Percentiles rank a stretch among this genome's conserved stretches.
These are phyloP conservation scores for Dorcus parallelipipedus DNA, from an alignment of 2,888 invertebrate species.

Conservation along the genomic window DNA sequence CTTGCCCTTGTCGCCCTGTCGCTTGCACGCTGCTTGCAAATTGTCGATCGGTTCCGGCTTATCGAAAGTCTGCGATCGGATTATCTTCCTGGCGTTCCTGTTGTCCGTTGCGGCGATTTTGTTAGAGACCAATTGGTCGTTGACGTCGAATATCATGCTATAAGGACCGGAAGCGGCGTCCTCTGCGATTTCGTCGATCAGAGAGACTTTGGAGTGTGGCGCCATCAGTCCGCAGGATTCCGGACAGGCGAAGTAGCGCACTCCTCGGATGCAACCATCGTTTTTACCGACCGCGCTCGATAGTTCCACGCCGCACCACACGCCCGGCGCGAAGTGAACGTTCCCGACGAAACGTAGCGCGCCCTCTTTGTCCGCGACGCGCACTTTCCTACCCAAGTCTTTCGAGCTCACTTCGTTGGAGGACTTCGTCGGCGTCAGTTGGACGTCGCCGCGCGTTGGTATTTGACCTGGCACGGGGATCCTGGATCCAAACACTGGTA, in stretches of 20 bases:
- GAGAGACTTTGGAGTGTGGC: conserved; percentile 55
- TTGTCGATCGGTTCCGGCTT: conserved; percentile 12
- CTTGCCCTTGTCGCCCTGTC: neutral
- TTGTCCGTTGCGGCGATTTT: conserved; percentile 38
- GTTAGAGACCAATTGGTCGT: conserved; percentile 26
- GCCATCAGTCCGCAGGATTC: conserved; percentile 61
- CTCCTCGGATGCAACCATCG: conserved; percentile 60
- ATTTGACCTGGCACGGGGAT: conserved; percentile 31
- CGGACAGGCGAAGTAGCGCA: conserved; percentile 61
- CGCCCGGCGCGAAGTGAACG: conserved; percentile 53
- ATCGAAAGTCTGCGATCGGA: conserved; percentile 16
- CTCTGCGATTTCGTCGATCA: conserved; percentile 39
- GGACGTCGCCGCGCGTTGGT: conserved; percentile 1
- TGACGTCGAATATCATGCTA: conserved; percentile 57
- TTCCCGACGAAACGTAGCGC: conserved; percentile 57
- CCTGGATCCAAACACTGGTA: conserved; percentile 42
- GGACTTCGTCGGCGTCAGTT: conserved; percentile 6
- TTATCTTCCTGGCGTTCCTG: conserved; percentile 21
- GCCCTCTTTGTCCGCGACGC: conserved; percentile 48
- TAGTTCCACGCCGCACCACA: conserved; percentile 66
- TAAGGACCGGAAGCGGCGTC: conserved; percentile 57
- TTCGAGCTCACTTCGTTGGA: conserved; percentile 17
- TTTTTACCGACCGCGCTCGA: conserved; percentile 57
- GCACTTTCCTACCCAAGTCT: conserved; percentile 41
- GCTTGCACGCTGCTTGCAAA: neutral